Conservation (phyloP, 2,113 vertebrate species). For the Heterotilapia buettikoferi region DNA sequence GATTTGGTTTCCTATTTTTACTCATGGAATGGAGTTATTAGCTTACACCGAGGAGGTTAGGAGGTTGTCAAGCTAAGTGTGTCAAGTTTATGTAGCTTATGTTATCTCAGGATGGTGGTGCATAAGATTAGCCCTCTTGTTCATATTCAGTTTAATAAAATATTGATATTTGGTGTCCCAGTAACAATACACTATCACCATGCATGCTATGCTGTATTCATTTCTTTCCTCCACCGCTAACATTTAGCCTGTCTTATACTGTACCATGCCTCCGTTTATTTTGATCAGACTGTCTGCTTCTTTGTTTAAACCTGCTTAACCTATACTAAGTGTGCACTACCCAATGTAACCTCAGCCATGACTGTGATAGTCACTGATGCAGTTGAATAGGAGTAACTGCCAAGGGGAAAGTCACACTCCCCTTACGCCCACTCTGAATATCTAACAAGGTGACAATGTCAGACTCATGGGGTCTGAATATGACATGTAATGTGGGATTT, state of each 20-base stretch:
- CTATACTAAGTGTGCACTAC: not conserved
- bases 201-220: not conserved
- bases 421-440: not conserved
- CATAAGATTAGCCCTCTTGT: not conserved
- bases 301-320: not conserved
- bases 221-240: not conserved
- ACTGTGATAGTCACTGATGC: not conserved
- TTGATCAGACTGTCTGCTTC: not conserved
- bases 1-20: not conserved
- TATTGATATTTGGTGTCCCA: not conserved
- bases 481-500: not conserved
- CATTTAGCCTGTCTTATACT: not conserved
- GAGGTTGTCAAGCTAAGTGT: not conserved
- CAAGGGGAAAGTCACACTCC: not conserved
- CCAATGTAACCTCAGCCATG: not conserved
- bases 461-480: not conserved
- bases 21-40: not conserved
- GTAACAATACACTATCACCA: fast-evolving
- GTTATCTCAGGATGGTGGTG: not conserved
- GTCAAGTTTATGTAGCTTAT: not conserved
- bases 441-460: not conserved
- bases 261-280: fast-evolving
- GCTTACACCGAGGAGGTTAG: not conserved
- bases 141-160: not conserved
- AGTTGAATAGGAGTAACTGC: not conserved